These are phyloP conservation scores for Ectemnius lituratus DNA, from an alignment of 2,888 invertebrate genomes.

Conservation along the genomic window DNA sequence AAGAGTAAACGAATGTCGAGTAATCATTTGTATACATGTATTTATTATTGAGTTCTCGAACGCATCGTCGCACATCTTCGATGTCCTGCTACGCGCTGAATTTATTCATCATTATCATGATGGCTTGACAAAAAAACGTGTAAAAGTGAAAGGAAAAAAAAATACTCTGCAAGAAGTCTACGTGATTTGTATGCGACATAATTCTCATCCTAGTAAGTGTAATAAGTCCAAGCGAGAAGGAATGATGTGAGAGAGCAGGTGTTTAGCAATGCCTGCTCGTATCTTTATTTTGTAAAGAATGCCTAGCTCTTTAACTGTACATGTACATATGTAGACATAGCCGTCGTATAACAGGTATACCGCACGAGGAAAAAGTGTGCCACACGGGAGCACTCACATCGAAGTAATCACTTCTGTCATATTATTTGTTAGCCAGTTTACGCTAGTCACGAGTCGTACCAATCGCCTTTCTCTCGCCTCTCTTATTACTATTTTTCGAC, in stretches of 20 bases:
- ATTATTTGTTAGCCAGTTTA: slow-evolving; percentile 60
- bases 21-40: slow-evolving; percentile 18
- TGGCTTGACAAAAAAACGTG: slow-evolving; percentile 3
- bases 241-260: slow-evolving; percentile 8
- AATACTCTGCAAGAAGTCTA: slow-evolving; percentile 22
- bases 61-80: slow-evolving; percentile 10
- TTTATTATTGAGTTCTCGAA: slow-evolving; percentile 15
- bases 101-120: slow-evolving; percentile 5
- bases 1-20: slow-evolving; percentile 20
- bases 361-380: slow-evolving; percentile 11
- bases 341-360: slow-evolving; percentile 10
- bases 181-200: slow-evolving; percentile 17
- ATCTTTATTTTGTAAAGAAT: slow-evolving; percentile 24
- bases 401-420: slow-evolving; percentile 17
- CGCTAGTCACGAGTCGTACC: slow-evolving; percentile 62
- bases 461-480: slow-evolving; percentile 14
- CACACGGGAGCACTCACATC: slow-evolving; percentile 1
- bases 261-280: slow-evolving; percentile 9
- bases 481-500: slow-evolving; percentile 12
- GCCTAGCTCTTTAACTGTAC: slow-evolving; percentile 21
- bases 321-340: slow-evolving; percentile 8
- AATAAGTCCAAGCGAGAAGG: slow-evolving; percentile 6
- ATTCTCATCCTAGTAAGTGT: slow-evolving; percentile 8
- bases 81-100: slow-evolving; percentile 16
- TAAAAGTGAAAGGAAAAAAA: slow-evolving; percentile 8